Conservation (phyloP, 2,888 invertebrate genomes). For the Orthonychiurus folsomi region DNA sequence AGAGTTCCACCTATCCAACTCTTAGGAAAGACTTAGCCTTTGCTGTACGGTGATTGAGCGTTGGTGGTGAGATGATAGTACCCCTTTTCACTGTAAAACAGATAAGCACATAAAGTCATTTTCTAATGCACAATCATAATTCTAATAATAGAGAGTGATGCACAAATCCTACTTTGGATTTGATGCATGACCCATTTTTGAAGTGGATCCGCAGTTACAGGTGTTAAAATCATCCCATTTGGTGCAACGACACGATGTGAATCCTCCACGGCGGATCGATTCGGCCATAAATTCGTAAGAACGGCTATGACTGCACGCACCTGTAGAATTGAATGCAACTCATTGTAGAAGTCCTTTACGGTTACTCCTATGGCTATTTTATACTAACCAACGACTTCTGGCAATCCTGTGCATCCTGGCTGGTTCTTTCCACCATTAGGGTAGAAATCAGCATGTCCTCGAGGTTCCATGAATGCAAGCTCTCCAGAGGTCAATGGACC, state of each 20-base stretch:
- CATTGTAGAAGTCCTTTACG: too few species aligned
- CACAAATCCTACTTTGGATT: not conserved
- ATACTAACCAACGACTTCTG: conserved; percentile 3
- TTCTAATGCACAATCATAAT: too few species aligned
- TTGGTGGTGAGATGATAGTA: not conserved
- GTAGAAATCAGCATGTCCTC: conserved; percentile 3
- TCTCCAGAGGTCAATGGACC: conserved; percentile 4
- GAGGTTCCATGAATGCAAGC: conserved; percentile 5
- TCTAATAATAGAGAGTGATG: too few species aligned
- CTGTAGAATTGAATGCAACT: not conserved
- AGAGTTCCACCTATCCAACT: too few species aligned
- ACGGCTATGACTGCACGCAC: not conserved
- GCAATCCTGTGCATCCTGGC: conserved; percentile 2
- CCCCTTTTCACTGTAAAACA: too few species aligned
- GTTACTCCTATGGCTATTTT: not conserved
- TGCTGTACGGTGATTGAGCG: not conserved
- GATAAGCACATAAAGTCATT: too few species aligned
- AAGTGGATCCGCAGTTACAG: not conserved
- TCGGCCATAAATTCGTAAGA: conserved; percentile 1
- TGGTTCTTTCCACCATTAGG: conserved; percentile 5
- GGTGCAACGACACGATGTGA: not conserved
- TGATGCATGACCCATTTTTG: conserved; percentile 3
- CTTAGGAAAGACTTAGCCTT: too few species aligned
- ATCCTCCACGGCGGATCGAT: not conserved
- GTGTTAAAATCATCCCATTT: not conserved